Base-by-base conservation (phyloP, 1,140 invertebrate genomes). In the Drosophila miranda region DNA sequence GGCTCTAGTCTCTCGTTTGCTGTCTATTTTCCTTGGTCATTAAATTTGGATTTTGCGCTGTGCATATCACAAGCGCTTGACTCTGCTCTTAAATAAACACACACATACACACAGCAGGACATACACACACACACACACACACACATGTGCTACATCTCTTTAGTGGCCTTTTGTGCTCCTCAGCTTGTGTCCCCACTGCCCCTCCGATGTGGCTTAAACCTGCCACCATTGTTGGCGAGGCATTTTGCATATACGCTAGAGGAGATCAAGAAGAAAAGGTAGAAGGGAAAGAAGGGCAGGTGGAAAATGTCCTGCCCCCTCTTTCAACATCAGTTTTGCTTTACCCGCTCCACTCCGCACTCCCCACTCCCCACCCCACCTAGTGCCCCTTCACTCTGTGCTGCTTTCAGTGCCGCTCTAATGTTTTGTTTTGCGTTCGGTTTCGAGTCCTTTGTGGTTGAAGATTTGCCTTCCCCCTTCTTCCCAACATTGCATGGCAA, bases 21-120 rank as follows among this genome's bases (percentile, higher is more conserved):
- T 86, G 82, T 87, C 81, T 87, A 87, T 78, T 86, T 86, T 87
- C 86, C 82, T 81, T 87, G 82, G 81, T 86, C 81, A 86, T 86
- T 86, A 86, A 87, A 86, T 86, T 86, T 86, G 78, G 82, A 87
- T 86, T 86, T 86, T 87, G 81, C 81, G 77, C 80, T 71, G 46
- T 76, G 76, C 76, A 84, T 67, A 79, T 79, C 79, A 70, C 80
- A 66, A 73, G 59, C 69, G 76, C 80, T 83, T 86, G 80, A 84
- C 80, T 84, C 73, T 86, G 42, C 81, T 71, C 72, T 84, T 83
- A 83, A 79, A 83, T 78, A 82, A 52, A 75, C 64, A 51, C 26
- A 53, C 48, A 67, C 14, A 38, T 3, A 38, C 34, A 38, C 34
- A 38, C 34, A 55, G 23, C 23, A 45, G 38, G n/a, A 66, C 26